Percentiles rank a stretch among this genome's conserved stretches.
phyloP scores from a whole-genome alignment of 64 coral and sea anemone genomes.

The Montipora cactus region DNA sequence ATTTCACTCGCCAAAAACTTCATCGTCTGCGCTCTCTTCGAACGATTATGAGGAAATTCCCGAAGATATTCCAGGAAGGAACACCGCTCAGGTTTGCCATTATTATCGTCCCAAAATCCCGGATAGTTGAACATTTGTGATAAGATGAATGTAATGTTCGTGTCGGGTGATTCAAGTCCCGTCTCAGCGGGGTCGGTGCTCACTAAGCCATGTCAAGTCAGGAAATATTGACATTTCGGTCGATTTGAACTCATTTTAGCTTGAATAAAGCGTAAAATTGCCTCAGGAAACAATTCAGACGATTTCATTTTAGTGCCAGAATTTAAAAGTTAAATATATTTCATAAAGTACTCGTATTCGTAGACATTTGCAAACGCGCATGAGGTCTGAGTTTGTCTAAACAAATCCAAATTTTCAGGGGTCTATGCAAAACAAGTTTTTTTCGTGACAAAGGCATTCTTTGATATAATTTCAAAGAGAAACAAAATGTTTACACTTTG shows the following conservation, averaged over 20 bases:
- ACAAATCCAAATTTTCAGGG: neutral
- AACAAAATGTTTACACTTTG: neutral
- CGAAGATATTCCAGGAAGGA: conserved; percentile 19
- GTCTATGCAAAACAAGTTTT: neutral
- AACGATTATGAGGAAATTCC: conserved; percentile 79
- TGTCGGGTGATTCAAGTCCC: conserved; percentile 1
- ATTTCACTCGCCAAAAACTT: conserved; percentile 73
- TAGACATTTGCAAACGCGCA: neutral
- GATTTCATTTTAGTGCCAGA: neutral
- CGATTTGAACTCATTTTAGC: neutral
- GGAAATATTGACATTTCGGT: conserved; percentile 24
- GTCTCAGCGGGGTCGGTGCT: conserved; percentile 13
- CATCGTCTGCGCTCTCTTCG: neutral
- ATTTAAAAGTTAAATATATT: neutral
- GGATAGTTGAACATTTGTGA: conserved; percentile 1
- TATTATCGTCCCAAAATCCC: neutral
- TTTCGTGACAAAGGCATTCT: neutral
- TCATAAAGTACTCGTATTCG: neutral
- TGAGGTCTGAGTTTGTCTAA: conserved; percentile 4
- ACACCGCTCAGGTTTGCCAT: neutral
- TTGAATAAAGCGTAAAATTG: neutral
- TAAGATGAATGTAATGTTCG: neutral
- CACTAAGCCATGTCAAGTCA: conserved; percentile 6
- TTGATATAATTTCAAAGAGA: neutral
- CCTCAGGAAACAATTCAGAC: neutral